Evolutionary conservation across 2,888 invertebrate species (phyloP).

Genomic region (Aricia artaxerxes): DNA sequence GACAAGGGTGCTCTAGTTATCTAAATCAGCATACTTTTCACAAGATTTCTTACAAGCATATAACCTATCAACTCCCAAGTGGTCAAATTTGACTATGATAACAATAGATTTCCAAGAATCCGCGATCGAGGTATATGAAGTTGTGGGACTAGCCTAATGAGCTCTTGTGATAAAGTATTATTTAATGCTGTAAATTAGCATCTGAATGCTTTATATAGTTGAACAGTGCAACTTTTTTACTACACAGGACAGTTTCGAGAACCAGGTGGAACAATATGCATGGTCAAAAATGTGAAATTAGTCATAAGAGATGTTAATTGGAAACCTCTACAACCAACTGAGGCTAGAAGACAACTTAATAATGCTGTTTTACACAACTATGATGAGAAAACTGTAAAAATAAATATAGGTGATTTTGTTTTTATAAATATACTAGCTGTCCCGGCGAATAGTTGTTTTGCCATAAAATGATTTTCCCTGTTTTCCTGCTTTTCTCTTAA

Average conservation of each 20-base stretch:
- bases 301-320: slow-evolving; percentile 90
- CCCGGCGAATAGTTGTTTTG: no score
- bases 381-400: slow-evolving; percentile 74
- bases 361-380: slow-evolving; percentile 86
- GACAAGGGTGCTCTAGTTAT: no score
- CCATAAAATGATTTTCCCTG: no score
- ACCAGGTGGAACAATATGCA: slow-evolving; percentile 86
- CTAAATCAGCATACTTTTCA: no score
- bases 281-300: slow-evolving; percentile 88
- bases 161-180: not conserved
- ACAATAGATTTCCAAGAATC: no score
- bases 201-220: not conserved
- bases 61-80: no score
- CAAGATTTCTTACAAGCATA: no score
- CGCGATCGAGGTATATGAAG: no score
- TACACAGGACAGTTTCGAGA: slow-evolving; percentile 89
- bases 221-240: not conserved
- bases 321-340: slow-evolving; percentile 89
- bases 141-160: not conserved
- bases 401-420: slow-evolving; percentile 75
- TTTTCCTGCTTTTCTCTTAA: no score
- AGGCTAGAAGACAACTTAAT: slow-evolving; percentile 91
- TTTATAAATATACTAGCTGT: not conserved
- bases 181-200: not conserved
- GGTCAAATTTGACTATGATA: no score